Evolutionary conservation across 2,797 vertebrate genomes (phyloP).

Genomic region (Girardinus metallicus): DNA sequence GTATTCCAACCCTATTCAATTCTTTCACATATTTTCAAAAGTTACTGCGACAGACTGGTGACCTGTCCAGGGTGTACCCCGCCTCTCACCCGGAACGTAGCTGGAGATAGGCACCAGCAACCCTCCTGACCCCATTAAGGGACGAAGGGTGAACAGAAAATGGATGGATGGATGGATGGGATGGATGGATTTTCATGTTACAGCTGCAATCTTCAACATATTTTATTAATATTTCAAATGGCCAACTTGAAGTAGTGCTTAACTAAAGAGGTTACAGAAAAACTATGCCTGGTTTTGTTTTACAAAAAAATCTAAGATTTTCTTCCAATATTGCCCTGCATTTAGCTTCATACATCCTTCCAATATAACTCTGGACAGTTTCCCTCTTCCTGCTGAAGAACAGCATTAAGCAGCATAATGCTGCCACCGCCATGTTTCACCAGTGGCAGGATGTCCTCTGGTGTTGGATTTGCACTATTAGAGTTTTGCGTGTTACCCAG

Average conservation of each 20-base stretch:
- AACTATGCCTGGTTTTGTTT: not conserved
- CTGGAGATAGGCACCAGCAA: too few species aligned
- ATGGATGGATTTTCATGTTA: too few species aligned
- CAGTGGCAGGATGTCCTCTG: not conserved
- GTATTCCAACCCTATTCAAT: not conserved
- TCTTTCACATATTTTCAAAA: not conserved
- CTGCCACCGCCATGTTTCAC: not conserved
- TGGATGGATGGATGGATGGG: too few species aligned
- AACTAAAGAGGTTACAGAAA: not conserved
- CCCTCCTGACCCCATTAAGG: too few species aligned
- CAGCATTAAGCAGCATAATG: not conserved
- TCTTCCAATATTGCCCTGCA: not conserved
- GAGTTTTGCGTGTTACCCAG: not conserved
- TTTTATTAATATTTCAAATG: not conserved
- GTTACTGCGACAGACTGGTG: too few species aligned
- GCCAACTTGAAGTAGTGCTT: not conserved
- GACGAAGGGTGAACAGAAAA: too few species aligned
- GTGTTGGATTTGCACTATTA: not conserved
- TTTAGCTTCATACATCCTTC: not conserved
- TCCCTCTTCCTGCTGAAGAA: not conserved
- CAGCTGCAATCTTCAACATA: not conserved
- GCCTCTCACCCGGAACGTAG: too few species aligned
- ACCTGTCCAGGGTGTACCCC: too few species aligned
- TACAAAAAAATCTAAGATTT: not conserved
- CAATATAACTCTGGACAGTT: not conserved